Evolutionary conservation across 2,113 vertebrate genomes (phyloP).

Genomic region (Xenus cinereus): DNA sequence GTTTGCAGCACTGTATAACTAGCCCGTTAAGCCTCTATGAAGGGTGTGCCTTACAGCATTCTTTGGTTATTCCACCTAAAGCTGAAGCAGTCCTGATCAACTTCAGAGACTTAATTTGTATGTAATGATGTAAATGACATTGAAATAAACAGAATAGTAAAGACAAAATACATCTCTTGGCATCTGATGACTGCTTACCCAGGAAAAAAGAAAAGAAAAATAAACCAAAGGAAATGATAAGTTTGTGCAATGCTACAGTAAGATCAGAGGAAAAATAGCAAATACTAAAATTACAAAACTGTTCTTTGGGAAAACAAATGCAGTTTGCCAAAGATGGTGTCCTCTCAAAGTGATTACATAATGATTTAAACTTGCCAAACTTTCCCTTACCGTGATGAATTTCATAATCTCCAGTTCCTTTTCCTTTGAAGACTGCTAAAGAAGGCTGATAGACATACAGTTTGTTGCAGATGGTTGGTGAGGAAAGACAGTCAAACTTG

Average conservation of each 20-base stretch:
- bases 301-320: background rate
- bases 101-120: background rate
- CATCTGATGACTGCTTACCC: background rate
- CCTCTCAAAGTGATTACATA: background rate
- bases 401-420: conserved; percentile 91
- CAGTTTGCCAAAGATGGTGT: background rate
- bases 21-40: background rate
- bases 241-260: background rate
- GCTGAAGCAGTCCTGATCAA: background rate
- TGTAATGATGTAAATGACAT: background rate
- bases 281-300: background rate
- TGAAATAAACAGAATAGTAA: background rate
- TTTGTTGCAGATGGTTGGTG: conserved; percentile 80
- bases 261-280: background rate
- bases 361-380: background rate
- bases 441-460: conserved; percentile 90
- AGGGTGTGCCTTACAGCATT: background rate
- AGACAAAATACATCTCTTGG: background rate
- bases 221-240: background rate
- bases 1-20: background rate
- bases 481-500: conserved; percentile 86
- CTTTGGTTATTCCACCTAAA: background rate
- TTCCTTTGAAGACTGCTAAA: conserved; percentile 93
- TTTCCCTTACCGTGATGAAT: conserved; percentile 90
- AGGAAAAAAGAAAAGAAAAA: background rate